A percentile compares a stretch with the other conserved stretches of the same genome.
Conservation (phyloP, 2,113 vertebrate genomes). For the Lanius ludovicianus region DNA sequence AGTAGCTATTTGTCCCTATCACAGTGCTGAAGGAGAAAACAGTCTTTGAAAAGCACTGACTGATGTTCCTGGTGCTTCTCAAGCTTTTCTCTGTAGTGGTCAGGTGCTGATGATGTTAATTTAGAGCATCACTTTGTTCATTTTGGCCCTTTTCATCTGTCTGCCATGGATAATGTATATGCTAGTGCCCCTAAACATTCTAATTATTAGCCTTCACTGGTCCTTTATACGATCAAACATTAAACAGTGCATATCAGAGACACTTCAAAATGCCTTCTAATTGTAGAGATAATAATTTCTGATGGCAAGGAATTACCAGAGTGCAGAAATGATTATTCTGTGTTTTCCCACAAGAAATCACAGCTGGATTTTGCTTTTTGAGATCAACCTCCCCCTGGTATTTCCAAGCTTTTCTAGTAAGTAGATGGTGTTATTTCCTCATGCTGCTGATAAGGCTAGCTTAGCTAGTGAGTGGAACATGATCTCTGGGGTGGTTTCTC, state of each 20-base stretch:
- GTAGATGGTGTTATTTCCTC: neutral
- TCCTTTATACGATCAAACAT: neutral
- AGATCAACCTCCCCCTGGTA: neutral
- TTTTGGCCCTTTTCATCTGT: slow-evolving; percentile 22
- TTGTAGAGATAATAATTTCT: neutral
- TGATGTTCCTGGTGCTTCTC: neutral
- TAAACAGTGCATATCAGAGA: neutral
- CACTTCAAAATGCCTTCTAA: neutral
- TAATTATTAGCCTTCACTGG: neutral
- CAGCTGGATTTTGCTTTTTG: neutral
- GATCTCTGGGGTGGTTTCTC: neutral
- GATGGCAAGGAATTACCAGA: neutral
- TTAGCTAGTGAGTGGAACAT: neutral
- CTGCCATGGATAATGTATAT: neutral
- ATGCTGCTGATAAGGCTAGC: neutral
- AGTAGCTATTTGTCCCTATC: neutral
- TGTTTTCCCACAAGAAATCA: neutral
- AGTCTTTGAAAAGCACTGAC: neutral
- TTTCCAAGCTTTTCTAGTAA: neutral
- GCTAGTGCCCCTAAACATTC: neutral
- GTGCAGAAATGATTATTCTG: neutral
- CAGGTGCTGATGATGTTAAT: neutral
- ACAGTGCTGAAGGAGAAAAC: neutral
- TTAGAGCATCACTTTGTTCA: neutral
- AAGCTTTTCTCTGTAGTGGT: neutral